Conservation (phyloP, 2,888 invertebrate genomes). For the Brachycybe producta region DNA sequence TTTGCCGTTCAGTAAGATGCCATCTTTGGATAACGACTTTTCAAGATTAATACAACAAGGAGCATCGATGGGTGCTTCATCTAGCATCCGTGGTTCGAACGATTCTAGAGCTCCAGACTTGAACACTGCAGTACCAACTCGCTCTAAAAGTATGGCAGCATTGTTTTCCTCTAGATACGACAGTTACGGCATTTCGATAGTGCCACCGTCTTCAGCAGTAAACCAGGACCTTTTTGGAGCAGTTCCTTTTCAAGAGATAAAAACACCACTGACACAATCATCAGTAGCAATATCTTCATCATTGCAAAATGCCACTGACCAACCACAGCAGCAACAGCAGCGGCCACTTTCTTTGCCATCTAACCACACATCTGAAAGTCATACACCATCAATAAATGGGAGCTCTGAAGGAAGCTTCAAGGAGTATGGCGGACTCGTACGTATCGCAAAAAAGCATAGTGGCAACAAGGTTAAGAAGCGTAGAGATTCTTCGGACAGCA, state of each 20-base stretch:
- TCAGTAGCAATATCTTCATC: no score
- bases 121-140: no score
- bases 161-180: not conserved
- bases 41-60: not conserved
- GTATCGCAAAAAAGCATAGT: not conserved
- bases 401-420: not conserved
- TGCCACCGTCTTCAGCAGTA: not conserved
- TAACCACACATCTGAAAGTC: not conserved
- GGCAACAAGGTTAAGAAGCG: conserved; percentile 20
- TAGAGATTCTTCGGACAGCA: conserved; percentile 22
- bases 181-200: not conserved
- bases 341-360: not conserved
- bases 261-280: conserved; percentile 21
- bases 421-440: not conserved
- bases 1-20: conserved; percentile 21
- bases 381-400: not conserved
- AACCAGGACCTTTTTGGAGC: conserved; percentile 28
- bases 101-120: no score
- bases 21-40: not conserved
- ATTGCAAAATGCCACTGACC: conserved; percentile 13
- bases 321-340: conserved; percentile 15
- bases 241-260: conserved; percentile 25
- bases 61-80: no score
- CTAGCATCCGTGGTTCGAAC: no score
- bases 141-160: conserved; percentile 2